Evolutionary conservation across 2,888 invertebrate genomes (phyloP), one percentile per base, ranked within the genome.

Genomic region (Aspidapion aeneum): DNA sequence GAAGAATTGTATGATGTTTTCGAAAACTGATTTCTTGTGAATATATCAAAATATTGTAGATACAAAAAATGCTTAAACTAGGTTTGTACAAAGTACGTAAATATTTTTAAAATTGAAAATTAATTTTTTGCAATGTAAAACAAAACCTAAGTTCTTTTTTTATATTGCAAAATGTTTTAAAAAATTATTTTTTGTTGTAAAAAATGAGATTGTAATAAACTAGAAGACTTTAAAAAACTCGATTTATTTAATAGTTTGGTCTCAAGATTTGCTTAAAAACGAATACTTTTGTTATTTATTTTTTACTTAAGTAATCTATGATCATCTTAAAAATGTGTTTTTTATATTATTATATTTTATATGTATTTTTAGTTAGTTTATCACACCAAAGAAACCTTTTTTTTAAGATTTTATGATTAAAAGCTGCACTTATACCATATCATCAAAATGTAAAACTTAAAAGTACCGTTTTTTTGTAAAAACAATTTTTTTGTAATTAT

Each of bases 371-470:
- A 77, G 75, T 74, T 71, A 70, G 73, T 70, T 69, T 79, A 77
- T 72, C 67, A 79, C 80, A 80, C 80, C 80, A 80, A 80, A 80
- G 80, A 80, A 74, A 73, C 35, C 5, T 35, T 75, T 77, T 76
- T 73, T 74, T 74, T 73, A 74, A 71, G 71, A 71, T 72, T 74
- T 75, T 73, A 60, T 71, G 70, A n/a, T 74, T 74, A 72, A 69
- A 72, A 56, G 56, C 71, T 71, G 74, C 75, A 74, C 75, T 71
- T 67, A 69, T 72, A 73, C 73, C 75, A 74, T 75, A 74, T 75
- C 75, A n/a, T n/a, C 73, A 58, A 48, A 59, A 68, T 65, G 63
- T 70, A 70, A 71, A 69, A 62, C 64, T 61, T 55, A 64, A 58
- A 55, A 35, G 18, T 56, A 54, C 56, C 21, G 51, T 63, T 60